Evolutionary conservation across 35 echinoderm and acorn worm species (phyloP), one percentile per base, ranked within the genome.

Genomic region (Hemicentrotus pulcherrimus): DNA sequence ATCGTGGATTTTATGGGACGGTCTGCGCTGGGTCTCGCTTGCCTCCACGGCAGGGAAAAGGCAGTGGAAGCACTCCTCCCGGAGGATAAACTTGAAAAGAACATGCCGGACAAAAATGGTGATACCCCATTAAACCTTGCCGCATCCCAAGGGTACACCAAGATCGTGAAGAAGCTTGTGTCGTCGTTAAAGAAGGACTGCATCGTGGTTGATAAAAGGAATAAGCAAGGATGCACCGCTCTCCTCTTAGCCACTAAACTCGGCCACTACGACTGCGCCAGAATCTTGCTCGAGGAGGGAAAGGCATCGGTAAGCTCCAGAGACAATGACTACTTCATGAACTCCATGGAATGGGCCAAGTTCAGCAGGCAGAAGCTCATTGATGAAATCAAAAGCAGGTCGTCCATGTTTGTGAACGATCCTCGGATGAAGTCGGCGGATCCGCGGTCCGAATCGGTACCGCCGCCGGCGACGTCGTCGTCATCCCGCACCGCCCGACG

Each of bases 261-360:
- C 47, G 98, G 98, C 14, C 96, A 99, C 92, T 99, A 98, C 86
- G 86, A 95, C 2, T 99, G 98, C 45, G 98, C 98, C 7, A 89
- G 96, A 86, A 85, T 99, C 48, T 94, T 99, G 55, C 96, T 99
- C 31, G 91, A 96, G 59, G 94, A 98, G 46, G 98, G 98, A 35
- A 89, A 94, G 31, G 94, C 98, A 6, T 99, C 98, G 31, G 94
- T 98, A 11, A 97, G 94, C 92, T 97, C 97, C 11, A 86, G 98
- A 33, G 98, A 99, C 94, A 99, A 99, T 71, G 96, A 94, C 59
- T 95, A 94, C 91, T 99, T 98, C 47, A 99, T 99, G 98, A 99
- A 98, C 85, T 92, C 98, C 4, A 95, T 94, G 1, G 98, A 99
- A 61, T 99, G 98, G 98, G 98, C 98, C n/a, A 95, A 94, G 19